Evolutionary conservation across 2,888 invertebrate genomes (phyloP).

Genomic region (Tanypteryx hageni): DNA sequence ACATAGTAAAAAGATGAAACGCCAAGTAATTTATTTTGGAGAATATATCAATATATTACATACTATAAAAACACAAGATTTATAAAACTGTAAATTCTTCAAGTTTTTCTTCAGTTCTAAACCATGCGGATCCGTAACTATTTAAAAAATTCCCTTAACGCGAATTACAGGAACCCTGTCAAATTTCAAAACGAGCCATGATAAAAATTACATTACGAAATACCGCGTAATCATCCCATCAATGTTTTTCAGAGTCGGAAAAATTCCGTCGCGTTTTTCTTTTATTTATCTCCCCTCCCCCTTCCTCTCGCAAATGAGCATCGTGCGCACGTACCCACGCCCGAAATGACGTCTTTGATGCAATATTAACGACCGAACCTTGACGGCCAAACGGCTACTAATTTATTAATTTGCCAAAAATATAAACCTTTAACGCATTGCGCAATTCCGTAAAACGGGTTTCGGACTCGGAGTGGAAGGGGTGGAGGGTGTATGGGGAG

Average conservation of each 20-base stretch:
- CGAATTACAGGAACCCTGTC: too few relatives aligned
- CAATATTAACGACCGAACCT: not conserved
- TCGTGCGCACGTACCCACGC: too few relatives aligned
- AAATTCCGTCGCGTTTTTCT: not conserved
- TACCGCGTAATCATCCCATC: not conserved
- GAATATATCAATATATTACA: too few relatives aligned
- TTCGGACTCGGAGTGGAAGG: not conserved
- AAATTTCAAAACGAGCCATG: too few relatives aligned
- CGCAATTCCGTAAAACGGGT: slow-evolving; percentile 13
- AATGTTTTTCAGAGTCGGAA: not conserved
- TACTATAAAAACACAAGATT: too few relatives aligned
- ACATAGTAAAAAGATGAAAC: too few relatives aligned
- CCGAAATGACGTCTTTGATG: not conserved
- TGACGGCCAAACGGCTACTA: slow-evolving; percentile 1
- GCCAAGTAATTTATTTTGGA: too few relatives aligned
- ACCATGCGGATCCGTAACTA: too few relatives aligned
- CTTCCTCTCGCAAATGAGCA: too few relatives aligned
- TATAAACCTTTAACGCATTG: not conserved
- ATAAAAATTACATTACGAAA: not conserved
- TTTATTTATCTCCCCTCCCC: not conserved
- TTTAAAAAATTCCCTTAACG: too few relatives aligned
- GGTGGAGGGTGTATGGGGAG: not conserved
- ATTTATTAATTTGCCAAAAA: slow-evolving; percentile 8
- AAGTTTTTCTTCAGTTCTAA: too few relatives aligned
- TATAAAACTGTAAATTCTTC: too few relatives aligned